These are phyloP conservation scores for Temnothorax rugatulus DNA, from an alignment of 2,888 invertebrate species.

Conservation along the genomic window DNA sequence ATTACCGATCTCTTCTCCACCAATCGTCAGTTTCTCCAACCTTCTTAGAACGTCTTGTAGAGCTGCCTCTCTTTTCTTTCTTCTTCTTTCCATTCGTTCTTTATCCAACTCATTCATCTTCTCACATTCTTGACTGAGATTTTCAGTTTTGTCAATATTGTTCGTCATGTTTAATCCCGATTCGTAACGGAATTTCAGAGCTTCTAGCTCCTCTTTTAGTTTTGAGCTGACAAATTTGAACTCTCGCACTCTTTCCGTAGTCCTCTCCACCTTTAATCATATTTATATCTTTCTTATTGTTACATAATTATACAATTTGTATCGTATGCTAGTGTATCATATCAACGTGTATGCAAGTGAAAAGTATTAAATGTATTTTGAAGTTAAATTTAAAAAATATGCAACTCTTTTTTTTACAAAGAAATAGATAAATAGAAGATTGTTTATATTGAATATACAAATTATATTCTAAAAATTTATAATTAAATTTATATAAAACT, in stretches of 20 bases:
- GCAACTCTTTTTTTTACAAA: neutral
- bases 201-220: slow-evolving; percentile 79
- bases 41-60: slow-evolving; percentile 83
- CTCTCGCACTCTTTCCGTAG: slow-evolving; percentile 79
- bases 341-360: neutral
- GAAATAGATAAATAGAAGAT: neutral
- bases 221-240: slow-evolving; percentile 81
- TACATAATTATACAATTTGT: neutral
- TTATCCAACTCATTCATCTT: slow-evolving; percentile 71
- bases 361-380: neutral
- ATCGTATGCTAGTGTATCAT: too few species aligned
- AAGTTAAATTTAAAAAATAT: too few species aligned
- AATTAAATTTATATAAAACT: neutral
- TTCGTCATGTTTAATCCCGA: slow-evolving; percentile 22
- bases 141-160: neutral
- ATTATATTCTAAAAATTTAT: neutral
- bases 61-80: slow-evolving; percentile 82
- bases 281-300: neutral
- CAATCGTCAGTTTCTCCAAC: slow-evolving; percentile 83
- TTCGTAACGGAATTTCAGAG: slow-evolving; percentile 75
- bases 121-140: slow-evolving; percentile 33
- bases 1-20: slow-evolving; percentile 83
- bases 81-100: slow-evolving; percentile 79
- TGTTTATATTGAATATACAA: neutral
- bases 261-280: slow-evolving; percentile 71